Base-by-base conservation (phyloP, 1,140 invertebrate species). In the Acromyrmex heyeri region DNA sequence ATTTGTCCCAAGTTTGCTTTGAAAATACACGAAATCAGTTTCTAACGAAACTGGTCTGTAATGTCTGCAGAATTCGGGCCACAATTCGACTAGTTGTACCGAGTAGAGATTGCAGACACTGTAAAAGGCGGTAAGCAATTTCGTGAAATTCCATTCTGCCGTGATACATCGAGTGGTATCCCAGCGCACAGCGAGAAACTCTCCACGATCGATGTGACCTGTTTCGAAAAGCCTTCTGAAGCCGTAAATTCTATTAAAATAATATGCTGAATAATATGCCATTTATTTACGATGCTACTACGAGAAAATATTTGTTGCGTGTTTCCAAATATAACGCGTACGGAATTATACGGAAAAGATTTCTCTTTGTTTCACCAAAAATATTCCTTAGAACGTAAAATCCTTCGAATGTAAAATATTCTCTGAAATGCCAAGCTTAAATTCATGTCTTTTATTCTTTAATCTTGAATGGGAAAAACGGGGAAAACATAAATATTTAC, bases 101-200 rank as follows among this genome's bases (percentile, higher is more conserved):
- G 38, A 21, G 34, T 16, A 59, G 27, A 55, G 55, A 83, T 73
- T 73, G 79, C 62, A 75, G 73, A 67, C 73, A 57, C 48, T 85
- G 50, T 85, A 78, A 85, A 78, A 85, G 72, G 82, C 62, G 48
- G 82, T 77, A 85, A 78, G 75, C 73, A 78, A 85, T 85, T 78
- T 78, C 75, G 53, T 38, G 69, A 78, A 85, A 85, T 85, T 85
- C 75, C 82, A 50, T 57, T 78, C 61, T 48, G 48, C 48, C 16
- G 48, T 59, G 59, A 78, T 76, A 78, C 73, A 67, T 77, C 73
- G 73, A 44, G 27, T 10, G 4, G 30, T 75, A 75, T 61, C 73
- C 34, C 27, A n/a, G 53, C 8, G 8, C n/a, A 30, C 16, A 34
- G 38, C 34, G 48, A 65, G 73, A 78, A 53, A 65, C 44, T 82